Evolutionary conservation across 2,888 invertebrate genomes (phyloP).

Genomic region (Melanotus villosus): DNA sequence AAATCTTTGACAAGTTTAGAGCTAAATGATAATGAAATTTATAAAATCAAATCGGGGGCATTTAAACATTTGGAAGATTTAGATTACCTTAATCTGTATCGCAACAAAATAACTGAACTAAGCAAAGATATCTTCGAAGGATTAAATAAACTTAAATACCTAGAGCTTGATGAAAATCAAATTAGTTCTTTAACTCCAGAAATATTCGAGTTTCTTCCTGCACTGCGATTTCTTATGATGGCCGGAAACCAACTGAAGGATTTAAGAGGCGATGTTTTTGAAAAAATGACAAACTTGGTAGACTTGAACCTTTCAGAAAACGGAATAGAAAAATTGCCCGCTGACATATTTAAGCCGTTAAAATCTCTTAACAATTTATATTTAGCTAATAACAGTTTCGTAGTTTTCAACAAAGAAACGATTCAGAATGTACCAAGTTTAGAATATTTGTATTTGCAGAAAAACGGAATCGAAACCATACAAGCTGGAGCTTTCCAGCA

Average conservation of each 20-base stretch:
- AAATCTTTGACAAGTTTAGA: conserved; percentile 8
- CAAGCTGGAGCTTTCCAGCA: conserved; percentile 24
- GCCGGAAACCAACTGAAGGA: background rate
- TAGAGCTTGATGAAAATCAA: conserved; percentile 28
- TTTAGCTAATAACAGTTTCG: background rate
- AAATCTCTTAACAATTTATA: background rate
- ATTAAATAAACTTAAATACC: conserved; percentile 9
- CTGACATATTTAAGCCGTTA: conserved; percentile 13
- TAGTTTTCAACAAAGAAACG: background rate
- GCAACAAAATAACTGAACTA: conserved; percentile 23
- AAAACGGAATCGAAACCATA: conserved; percentile 4
- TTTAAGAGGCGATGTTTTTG: conserved; percentile 8
- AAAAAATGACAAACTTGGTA: background rate
- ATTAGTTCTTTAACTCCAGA: background rate
- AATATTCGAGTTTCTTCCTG: background rate
- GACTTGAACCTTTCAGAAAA: background rate
- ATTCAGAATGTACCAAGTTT: background rate
- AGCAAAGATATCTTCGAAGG: background rate
- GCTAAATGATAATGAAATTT: conserved; percentile 27
- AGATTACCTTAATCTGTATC: conserved; percentile 13
- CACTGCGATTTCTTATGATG: background rate
- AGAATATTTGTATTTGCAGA: conserved; percentile 13
- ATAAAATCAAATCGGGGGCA: conserved; percentile 3
- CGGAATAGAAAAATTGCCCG: background rate
- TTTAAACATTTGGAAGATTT: conserved; percentile 17